Evolutionary conservation across 2,888 invertebrate genomes (phyloP), one percentile per base, ranked within the genome.

Genomic region (Parnassius smintheus): DNA sequence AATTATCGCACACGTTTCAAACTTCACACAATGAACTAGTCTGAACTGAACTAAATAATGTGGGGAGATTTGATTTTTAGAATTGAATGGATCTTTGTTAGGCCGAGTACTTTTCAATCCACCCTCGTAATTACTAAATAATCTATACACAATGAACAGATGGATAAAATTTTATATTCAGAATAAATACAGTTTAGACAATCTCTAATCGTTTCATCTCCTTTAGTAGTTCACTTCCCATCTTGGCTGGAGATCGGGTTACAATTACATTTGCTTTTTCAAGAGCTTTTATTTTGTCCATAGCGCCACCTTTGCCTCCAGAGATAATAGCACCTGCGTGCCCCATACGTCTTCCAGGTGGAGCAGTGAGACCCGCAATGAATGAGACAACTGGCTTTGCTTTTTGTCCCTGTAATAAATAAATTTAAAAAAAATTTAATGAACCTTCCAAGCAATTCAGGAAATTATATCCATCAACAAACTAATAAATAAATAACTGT

Each of bases 321-420:
- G 99, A 98, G 82, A 99, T 99, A 77, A 99, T 99, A 70, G 99
- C 99, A 72, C 99, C 99, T 66, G 99, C 99, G 85, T 99, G 99
- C 52, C 99, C 99, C 99, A 99, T 99, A 81, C 99, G 94, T 76
- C 99, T 93, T 61, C 99, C 99, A 53, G 99, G 98, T 18, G 99
- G 99, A 12, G 99, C 99, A 11, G 99, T 99, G 66, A 99, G 86
- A 64, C 99, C 99, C 75, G 99, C 99, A 86, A 99, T 99, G 89
- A 99, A 99, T 9, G 99, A 98, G 2, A 99, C 99, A 48, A 99
- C 99, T 52, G 99, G 99, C 84, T 99, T 99, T 50, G 96, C 96
- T 82, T 97, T 96, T 61, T 94, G 92, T 68, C 97, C 96, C 96
- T 97, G 80, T 13, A 91, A 88, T 57, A 53, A 45, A 41, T 7